phyloP scores from a whole-genome alignment of 1,140 invertebrate species.

The Hetaerina americana region DNA sequence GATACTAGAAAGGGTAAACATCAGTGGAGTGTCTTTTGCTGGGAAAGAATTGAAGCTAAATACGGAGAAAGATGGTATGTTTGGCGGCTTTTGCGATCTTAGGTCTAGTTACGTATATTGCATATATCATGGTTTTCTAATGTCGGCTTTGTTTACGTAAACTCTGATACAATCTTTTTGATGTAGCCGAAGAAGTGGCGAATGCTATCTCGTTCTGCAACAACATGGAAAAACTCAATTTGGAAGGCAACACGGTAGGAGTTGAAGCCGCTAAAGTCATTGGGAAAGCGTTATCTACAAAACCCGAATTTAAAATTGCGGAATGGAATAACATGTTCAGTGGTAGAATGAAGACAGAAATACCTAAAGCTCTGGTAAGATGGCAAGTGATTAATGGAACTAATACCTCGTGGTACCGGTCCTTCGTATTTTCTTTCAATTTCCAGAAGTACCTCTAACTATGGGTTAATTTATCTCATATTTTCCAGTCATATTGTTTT shows the following conservation, averaged over 20 bases:
- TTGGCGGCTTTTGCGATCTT: not conserved
- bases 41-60: not conserved
- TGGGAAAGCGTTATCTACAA: slow-evolving; percentile 59
- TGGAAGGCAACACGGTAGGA: slow-evolving; percentile 90
- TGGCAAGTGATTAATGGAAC: slow-evolving; percentile 18
- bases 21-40: not conserved
- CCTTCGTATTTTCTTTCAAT: not conserved
- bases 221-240: slow-evolving; percentile 37
- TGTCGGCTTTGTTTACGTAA: not conserved
- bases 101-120: no score
- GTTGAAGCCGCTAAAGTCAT: slow-evolving; percentile 76
- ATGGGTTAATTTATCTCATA: no score
- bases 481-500: no score
- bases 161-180: not conserved
- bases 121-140: no score
- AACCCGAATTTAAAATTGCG: slow-evolving; percentile 64
- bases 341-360: slow-evolving; percentile 85
- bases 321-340: slow-evolving; percentile 96
- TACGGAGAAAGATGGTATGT: not conserved
- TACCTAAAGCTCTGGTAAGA: slow-evolving; percentile 78
- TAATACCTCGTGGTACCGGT: not conserved
- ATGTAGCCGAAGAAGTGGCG: not conserved
- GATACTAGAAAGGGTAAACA: not conserved
- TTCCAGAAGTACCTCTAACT: not conserved
- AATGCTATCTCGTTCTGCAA: not conserved